A percentile compares a stretch with the other conserved stretches of the same genome.
Evolutionary conservation across 2,888 invertebrate species (phyloP).

Genomic region (Limulus polyphemus): DNA sequence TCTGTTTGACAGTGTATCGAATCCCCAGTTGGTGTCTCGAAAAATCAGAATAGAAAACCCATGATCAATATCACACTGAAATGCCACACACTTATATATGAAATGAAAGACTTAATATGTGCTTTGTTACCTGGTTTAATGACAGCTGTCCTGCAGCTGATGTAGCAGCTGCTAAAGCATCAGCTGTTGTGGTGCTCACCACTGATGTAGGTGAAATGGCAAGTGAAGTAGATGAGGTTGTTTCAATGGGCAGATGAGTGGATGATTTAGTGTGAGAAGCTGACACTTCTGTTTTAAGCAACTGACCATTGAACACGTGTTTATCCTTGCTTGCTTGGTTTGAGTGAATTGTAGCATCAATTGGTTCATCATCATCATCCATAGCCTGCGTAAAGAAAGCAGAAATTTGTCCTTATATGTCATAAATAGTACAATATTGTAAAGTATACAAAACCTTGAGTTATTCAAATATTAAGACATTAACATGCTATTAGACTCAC

Average conservation of each 20-base stretch:
- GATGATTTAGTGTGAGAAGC: neutral
- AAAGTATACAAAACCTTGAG: too few species aligned
- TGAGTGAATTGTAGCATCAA: conserved; percentile 23
- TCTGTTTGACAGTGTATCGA: too few species aligned
- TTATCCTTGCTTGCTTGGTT: conserved; percentile 5
- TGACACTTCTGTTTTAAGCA: neutral
- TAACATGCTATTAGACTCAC: too few species aligned
- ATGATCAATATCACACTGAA: too few species aligned
- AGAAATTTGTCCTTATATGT: neutral
- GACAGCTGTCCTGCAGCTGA: conserved; percentile 40
- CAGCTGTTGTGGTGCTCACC: conserved; percentile 8
- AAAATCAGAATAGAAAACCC: too few species aligned
- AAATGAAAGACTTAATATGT: too few species aligned
- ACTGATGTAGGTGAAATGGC: neutral
- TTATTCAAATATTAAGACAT: too few species aligned
- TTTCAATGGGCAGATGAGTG: neutral
- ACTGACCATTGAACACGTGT: too few species aligned
- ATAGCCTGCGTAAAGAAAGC: conserved; percentile 14
- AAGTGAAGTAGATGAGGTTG: neutral
- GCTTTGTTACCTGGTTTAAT: conserved; percentile 36
- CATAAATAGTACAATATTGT: too few species aligned
- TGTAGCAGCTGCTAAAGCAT: conserved; percentile 34
- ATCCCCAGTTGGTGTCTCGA: too few species aligned
- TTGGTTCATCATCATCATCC: conserved; percentile 23
- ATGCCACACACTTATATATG: too few species aligned